Evolutionary conservation across 2,113 vertebrate species (phyloP), one percentile per base, ranked within the genome.

Genomic region (Lepus europaeus): DNA sequence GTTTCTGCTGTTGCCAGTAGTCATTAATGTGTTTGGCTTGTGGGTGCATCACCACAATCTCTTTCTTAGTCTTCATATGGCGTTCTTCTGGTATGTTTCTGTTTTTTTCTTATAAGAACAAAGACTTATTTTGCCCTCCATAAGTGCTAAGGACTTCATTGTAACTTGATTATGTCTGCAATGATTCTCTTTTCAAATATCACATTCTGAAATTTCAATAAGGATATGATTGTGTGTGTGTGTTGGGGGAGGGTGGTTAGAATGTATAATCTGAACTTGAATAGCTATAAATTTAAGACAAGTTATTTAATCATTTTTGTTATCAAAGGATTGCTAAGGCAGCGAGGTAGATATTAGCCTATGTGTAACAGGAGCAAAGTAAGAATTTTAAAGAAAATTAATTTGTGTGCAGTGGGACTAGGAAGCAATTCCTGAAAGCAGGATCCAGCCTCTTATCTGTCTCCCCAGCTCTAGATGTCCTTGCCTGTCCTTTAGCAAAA

Each of bases 171-270:
- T 89, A 31, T 27, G 72, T 36, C 9, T 59, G 10, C 23, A 72
- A 19, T 84, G 33, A 72, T 36, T 10, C 31, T 64, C 23, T 73
- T 91, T 93, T 36, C n/a, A 92, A 84, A 72, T 66, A 2, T 73
- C 36, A 73, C 27, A 49, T 61, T 85, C 22, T 89, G 33, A 87
- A 23, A n/a, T 64, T 73, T 20, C 25, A 87, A 25, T 8, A 91
- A 73, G 10, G 9, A 23, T 3, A 36, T 51, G 9, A 31, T 59
- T 59, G 5, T 59, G 19, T 59, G 19, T 59, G 56, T 59, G 56
- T 59, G 56, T 73, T 23, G 23, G 29, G 31, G 14, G 9, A 9
- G 39, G 17, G 25, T 10, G 23, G 11, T 20, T 59, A 25, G 31
- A 63, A 64, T 86, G 3, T 63, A 51, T 12, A 25, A 76, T 73